These are phyloP conservation scores for Aphaenogaster ashmeadi DNA, from an alignment of 1,140 invertebrate species.

Conservation along the genomic window DNA sequence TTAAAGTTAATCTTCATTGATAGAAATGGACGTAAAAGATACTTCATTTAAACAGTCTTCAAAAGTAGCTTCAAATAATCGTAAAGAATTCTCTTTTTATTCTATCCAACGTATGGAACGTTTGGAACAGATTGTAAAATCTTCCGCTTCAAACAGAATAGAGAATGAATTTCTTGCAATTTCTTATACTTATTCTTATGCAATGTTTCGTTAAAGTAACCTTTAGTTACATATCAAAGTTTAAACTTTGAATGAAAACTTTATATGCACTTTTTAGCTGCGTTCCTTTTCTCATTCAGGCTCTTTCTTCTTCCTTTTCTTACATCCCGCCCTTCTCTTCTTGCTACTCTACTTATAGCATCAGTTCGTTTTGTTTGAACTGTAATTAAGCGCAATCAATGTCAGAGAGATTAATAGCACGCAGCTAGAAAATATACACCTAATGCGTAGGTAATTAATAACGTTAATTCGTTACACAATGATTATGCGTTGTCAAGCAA, in stretches of 20 bases:
- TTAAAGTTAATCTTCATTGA: too few species aligned
- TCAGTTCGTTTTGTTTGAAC: neutral
- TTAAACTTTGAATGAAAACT: neutral
- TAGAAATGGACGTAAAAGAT: too few species aligned
- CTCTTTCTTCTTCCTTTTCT: neutral
- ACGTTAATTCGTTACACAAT: conserved; percentile 30
- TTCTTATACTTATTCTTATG: neutral
- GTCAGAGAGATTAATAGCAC: conserved; percentile 36
- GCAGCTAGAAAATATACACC: neutral
- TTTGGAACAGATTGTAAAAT: neutral
- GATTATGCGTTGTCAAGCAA: conserved; percentile 6
- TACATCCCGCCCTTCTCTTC: neutral
- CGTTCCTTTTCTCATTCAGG: neutral
- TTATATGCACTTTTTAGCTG: neutral
- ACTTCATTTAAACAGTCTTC: neutral
- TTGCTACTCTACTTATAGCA: neutral
- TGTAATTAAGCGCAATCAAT: conserved; percentile 36
- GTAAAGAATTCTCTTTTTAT: neutral
- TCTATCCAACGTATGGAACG: neutral
- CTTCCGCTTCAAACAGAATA: neutral
- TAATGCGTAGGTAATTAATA: neutral
- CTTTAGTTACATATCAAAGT: neutral
- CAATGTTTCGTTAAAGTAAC: neutral
- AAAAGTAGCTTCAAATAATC: neutral
- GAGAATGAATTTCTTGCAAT: neutral